These are phyloP conservation scores for Bathynomus jamesi DNA, from an alignment of 1,140 invertebrate species.

Conservation along the genomic window DNA sequence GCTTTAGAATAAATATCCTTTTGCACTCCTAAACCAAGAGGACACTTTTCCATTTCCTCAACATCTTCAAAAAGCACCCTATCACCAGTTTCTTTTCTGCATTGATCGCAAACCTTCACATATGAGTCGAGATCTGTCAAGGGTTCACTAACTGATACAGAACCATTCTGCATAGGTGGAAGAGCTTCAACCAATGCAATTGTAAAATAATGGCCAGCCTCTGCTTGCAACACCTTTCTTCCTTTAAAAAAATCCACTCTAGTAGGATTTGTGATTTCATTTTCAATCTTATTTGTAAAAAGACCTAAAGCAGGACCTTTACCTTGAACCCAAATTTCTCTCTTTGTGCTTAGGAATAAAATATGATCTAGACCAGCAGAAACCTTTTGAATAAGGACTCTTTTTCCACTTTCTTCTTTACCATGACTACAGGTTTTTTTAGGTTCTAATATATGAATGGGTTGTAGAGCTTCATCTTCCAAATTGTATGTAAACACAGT, in stretches of 20 bases:
- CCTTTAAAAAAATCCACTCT: constrained; percentile 27
- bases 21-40: constrained; percentile 16
- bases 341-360: constrained; percentile 18
- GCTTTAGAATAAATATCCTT: constrained; percentile 9
- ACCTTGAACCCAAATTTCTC: constrained; percentile 26
- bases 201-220: constrained; percentile 24
- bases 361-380: constrained; percentile 22
- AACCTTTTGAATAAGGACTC: constrained; percentile 15
- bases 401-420: constrained; percentile 19
- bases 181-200: constrained; percentile 22
- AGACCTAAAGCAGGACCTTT: constrained; percentile 21
- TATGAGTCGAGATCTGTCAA: constrained; percentile 21
- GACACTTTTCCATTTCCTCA: constrained; percentile 23
- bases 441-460: constrained; percentile 19
- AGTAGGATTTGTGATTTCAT: constrained; percentile 24
- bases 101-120: constrained; percentile 19
- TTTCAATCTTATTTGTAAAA: constrained; percentile 27
- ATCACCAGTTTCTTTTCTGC: constrained; percentile 19
- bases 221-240: constrained; percentile 17
- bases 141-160: not conserved
- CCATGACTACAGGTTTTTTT: constrained; percentile 28
- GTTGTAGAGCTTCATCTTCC: constrained; percentile 6
- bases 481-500: constrained; percentile 18
- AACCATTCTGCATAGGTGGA: constrained; percentile 7
- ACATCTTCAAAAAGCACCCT: constrained; percentile 17